Evolutionary conservation across 1,140 invertebrate species (phyloP).

Genomic region (Cecropterus lyciades): DNA sequence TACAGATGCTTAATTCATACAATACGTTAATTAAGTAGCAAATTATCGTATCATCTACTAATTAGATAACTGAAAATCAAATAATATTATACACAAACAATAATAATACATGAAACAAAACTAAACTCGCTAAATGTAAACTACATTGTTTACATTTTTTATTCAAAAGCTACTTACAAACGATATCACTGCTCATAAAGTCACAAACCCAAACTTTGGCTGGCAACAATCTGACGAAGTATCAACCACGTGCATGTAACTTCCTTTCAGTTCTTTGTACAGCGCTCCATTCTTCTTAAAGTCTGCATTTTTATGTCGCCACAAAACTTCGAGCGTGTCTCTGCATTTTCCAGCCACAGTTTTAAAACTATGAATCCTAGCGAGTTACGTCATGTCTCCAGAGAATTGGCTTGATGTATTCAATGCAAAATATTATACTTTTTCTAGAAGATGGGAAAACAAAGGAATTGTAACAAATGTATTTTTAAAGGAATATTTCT

Average conservation of each 20-base stretch:
- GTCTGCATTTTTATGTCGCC: conserved; percentile 37
- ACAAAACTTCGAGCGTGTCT: conserved; percentile 33
- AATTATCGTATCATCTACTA: no score
- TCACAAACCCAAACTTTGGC: conserved; percentile 14
- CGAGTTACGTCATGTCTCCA: conserved; percentile 19
- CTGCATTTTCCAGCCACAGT: conserved; percentile 29
- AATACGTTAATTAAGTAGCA: no score
- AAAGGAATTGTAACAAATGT: no score
- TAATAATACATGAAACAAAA: no score
- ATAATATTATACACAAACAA: no score
- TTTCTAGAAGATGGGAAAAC: background rate
- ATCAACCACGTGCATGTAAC: conserved; percentile 20
- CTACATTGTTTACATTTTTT: background rate
- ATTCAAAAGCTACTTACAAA: no score
- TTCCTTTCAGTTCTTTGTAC: conserved; percentile 25
- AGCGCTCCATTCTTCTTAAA: conserved; percentile 25
- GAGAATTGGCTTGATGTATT: conserved; percentile 10
- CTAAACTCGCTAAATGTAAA: no score
- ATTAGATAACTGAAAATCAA: no score
- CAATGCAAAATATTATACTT: background rate
- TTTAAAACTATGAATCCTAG: conserved; percentile 28
- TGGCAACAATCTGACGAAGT: conserved; percentile 33
- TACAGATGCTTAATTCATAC: no score
- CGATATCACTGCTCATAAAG: conserved; percentile 1
- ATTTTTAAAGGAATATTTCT: no score